Conservation (phyloP, 2,113 vertebrate genomes). For the Puffinus mauretanicus region DNA sequence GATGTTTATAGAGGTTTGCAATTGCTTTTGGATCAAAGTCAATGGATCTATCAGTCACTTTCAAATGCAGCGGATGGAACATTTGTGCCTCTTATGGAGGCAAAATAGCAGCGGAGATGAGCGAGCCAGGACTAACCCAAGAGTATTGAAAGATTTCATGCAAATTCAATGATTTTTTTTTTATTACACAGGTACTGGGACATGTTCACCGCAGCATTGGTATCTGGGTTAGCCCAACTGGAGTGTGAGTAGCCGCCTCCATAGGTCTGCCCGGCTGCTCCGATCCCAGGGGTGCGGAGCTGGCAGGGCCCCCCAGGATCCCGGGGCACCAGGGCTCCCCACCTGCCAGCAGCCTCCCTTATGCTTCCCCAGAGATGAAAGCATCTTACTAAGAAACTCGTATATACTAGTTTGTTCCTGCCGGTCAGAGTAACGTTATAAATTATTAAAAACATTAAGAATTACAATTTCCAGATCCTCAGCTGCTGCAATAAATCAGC, state of each 20-base stretch:
- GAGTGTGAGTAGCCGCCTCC: neutral
- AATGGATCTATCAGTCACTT: neutral
- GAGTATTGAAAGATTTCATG: neutral
- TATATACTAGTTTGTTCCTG: neutral
- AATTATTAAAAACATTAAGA: neutral
- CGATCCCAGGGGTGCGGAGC: accelerated
- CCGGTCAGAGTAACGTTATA: accelerated
- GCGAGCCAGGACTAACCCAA: neutral
- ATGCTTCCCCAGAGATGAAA: neutral
- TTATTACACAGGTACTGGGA: neutral
- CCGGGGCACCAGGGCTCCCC: accelerated
- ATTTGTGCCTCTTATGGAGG: accelerated
- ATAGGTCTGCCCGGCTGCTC: neutral
- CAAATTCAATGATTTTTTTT: neutral
- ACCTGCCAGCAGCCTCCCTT: neutral
- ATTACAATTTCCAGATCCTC: neutral
- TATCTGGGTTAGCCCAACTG: neutral
- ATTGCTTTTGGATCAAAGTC: neutral
- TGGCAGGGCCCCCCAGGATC: neutral
- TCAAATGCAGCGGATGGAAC: neutral
- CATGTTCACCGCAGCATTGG: accelerated
- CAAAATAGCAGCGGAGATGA: neutral
- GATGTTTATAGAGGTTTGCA: neutral
- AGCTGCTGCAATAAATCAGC: slow-evolving; percentile 51
- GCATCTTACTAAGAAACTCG: neutral